Percentiles rank a stretch among this genome's conserved stretches.
phyloP scores from a whole-genome alignment of 2,113 vertebrate genomes.

The Alces alces region DNA sequence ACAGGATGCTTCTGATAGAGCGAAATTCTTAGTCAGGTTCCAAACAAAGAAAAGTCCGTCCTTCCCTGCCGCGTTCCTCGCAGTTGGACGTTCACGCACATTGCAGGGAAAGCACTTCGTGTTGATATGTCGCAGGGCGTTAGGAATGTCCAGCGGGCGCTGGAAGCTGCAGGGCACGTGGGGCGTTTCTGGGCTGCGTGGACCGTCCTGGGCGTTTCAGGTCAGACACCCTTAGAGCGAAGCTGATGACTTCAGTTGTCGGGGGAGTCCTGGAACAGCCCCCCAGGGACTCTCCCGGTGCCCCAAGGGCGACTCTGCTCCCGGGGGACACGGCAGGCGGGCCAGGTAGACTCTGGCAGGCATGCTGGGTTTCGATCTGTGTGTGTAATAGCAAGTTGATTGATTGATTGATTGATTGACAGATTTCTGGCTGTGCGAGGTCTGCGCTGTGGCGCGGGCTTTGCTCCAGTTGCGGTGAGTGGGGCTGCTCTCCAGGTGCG shows the following conservation, averaged over 20 bases:
- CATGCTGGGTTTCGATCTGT: background rate
- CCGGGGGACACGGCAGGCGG: background rate
- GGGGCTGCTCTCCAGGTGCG: background rate
- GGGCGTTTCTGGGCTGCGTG: background rate
- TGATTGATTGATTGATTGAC: rapidly evolving
- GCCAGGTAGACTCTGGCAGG: background rate
- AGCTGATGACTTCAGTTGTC: background rate
- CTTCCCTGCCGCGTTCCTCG: background rate
- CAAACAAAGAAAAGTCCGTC: background rate
- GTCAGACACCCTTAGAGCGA: no score
- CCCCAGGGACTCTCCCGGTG: rapidly evolving
- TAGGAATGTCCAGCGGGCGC: rapidly evolving
- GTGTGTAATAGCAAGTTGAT: rapidly evolving
- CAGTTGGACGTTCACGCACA: background rate
- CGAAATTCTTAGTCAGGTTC: background rate
- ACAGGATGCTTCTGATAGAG: background rate
- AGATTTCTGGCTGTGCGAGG: background rate
- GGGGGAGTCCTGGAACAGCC: background rate
- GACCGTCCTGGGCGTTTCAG: background rate
- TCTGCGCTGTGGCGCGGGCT: background rate
- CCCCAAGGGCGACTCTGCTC: background rate
- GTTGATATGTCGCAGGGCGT: rapidly evolving
- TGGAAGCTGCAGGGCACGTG: background rate
- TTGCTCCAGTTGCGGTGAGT: rapidly evolving
- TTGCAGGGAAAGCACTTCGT: background rate